Base-by-base conservation (phyloP, 1,140 invertebrate genomes). In the Tribolium madens region DNA sequence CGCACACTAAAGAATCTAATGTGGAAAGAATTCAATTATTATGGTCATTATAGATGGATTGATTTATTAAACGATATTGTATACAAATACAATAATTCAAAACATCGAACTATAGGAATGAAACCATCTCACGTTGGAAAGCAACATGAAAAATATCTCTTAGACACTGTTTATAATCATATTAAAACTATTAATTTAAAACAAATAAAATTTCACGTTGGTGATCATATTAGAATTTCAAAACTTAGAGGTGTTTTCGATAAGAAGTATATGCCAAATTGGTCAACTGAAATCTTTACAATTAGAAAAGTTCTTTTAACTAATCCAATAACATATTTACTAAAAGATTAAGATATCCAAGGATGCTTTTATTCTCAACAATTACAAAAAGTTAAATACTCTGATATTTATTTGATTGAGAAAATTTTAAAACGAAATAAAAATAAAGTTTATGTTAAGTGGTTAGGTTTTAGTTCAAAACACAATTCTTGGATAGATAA, bases 261-360 rank as follows among this genome's bases (percentile, higher is more conserved):
- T 14, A 85, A 85, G 79, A 76, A 74, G n/a, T 85, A 84, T 76
- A 70, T 64, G 18, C 78, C 83, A 31, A 83, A 83, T 64, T 85
- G 81, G 78, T 76, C 80, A 10, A 82, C 76, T 47, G 83, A 85
- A 79, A 68, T 84, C 17, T 85, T 85, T 77, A 81, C 72, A 69
- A 81, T 84, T 42, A 33, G 46, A 7, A 79, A 79, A 75, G 42
- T 81, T 36, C 36, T 78, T 76, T 68, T 60, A 26, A 79, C 79
- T 7, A 80, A 83, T 79, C 82, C 82, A n/a, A 14, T 15, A 7
- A 82, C 80, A 10, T 83, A 83, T 76, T 13, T 77, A n/a, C 31
- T 81, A 2, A 46, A 74, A 74, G 80, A 82, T 74, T 14, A 70
- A 4, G 21, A 75, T 73, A 81, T 84, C 42, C 36, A 72, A 47